Evolutionary conservation across 1,140 invertebrate genomes (phyloP).

Genomic region (Leptopilina clavipes): DNA sequence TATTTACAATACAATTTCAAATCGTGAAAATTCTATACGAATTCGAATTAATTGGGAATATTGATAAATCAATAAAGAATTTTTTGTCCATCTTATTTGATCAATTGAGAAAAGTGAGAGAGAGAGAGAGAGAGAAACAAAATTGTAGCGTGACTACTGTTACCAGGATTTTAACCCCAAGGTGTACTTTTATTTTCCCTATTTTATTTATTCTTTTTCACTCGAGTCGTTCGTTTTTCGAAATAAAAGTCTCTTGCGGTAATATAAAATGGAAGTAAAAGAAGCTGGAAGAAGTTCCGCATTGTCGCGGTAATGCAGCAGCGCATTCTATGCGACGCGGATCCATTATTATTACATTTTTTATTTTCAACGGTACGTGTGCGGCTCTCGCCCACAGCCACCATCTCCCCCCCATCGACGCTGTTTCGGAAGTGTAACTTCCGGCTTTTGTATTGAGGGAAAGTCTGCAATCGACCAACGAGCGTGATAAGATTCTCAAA

Average conservation of each 20-base stretch:
- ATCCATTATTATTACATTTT: slow-evolving; percentile 64
- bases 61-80: too few species aligned
- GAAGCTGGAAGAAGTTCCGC: slow-evolving; percentile 55
- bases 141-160: background rate
- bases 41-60: too few species aligned
- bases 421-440: slow-evolving; percentile 29
- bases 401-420: background rate
- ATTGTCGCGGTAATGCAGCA: slow-evolving; percentile 60
- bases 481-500: slow-evolving; percentile 7
- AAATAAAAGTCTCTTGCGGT: slow-evolving; percentile 59
- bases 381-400: slow-evolving; percentile 44
- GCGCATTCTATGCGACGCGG: slow-evolving; percentile 55
- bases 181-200: slow-evolving; percentile 37
- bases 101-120: too few species aligned
- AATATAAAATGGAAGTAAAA: slow-evolving; percentile 60
- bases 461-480: slow-evolving; percentile 5
- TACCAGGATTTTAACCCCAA: background rate
- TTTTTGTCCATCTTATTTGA: too few species aligned
- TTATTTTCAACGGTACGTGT: slow-evolving; percentile 58
- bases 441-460: slow-evolving; percentile 9
- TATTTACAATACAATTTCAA: too few species aligned
- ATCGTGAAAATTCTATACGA: too few species aligned
- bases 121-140: background rate
- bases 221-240: slow-evolving; percentile 50
- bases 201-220: slow-evolving; percentile 53